Conservation (phyloP, 1,140 invertebrate genomes). For the Cyclina sinensis region DNA sequence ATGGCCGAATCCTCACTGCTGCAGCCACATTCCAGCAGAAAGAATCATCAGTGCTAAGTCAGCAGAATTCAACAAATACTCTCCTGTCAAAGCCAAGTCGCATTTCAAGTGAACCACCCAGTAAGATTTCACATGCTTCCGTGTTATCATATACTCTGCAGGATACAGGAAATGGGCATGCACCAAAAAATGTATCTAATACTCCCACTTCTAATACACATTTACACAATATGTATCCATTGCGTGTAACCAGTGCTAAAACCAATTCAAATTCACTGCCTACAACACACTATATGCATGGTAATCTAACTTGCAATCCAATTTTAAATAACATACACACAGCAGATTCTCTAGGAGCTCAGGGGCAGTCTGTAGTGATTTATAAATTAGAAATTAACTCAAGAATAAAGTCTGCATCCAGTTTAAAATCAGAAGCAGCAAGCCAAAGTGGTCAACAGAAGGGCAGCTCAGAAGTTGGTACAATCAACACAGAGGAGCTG, state of each 20-base stretch:
- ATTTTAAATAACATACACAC: background rate
- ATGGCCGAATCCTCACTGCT: slow-evolving; percentile 1
- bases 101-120: slow-evolving; percentile 55
- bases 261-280: slow-evolving; percentile 14
- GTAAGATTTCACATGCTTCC: slow-evolving; percentile 51
- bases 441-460: background rate
- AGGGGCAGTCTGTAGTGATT: slow-evolving; percentile 36
- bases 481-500: background rate
- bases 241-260: slow-evolving; percentile 31
- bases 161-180: slow-evolving; percentile 23
- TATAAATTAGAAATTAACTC: slow-evolving; percentile 44
- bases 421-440: background rate
- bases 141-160: slow-evolving; percentile 24
- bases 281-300: slow-evolving; percentile 30
- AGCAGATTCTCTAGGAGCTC: background rate
- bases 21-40: slow-evolving; percentile 18
- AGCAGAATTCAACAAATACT: background rate
- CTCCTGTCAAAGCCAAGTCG: slow-evolving; percentile 1
- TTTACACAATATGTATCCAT: slow-evolving; percentile 24
- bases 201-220: background rate
- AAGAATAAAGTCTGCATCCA: slow-evolving; percentile 49
- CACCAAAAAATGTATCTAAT: slow-evolving; percentile 12
- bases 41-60: background rate
- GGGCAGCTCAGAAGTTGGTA: background rate
- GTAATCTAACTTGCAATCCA: background rate